Evolutionary conservation across 2,797 vertebrate species (phyloP).

Genomic region (Platalea minor): DNA sequence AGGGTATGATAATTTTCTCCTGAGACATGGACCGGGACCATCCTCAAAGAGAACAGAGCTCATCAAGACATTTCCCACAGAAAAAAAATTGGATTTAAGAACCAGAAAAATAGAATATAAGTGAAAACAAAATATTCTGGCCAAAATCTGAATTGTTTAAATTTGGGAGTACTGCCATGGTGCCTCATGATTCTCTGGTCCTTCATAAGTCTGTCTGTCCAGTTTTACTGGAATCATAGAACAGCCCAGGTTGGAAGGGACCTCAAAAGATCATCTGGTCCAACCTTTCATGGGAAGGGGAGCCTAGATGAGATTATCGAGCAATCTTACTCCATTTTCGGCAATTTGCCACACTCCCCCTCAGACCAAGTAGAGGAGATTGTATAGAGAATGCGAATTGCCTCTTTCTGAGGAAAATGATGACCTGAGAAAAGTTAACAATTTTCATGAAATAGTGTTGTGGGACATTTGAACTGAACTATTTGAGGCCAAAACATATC

Average conservation of each 20-base stretch:
- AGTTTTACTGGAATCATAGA: neutral
- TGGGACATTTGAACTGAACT: neutral
- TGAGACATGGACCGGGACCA: neutral
- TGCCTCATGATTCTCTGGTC: neutral
- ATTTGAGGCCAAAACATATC: rapidly evolving
- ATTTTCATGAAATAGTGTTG: neutral
- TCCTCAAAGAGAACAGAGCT: neutral
- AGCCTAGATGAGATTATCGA: neutral
- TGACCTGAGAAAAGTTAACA: rapidly evolving
- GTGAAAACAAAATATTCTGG: neutral
- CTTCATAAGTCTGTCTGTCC: neutral
- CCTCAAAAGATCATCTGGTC: neutral
- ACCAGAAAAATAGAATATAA: neutral
- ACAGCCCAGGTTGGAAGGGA: neutral
- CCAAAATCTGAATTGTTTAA: neutral
- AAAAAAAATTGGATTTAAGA: neutral
- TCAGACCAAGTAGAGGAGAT: neutral
- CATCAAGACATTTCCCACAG: neutral
- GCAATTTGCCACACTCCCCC: rapidly evolving
- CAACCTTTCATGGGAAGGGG: neutral
- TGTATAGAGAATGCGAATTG: rapidly evolving
- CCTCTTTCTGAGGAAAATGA: rapidly evolving
- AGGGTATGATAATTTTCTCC: neutral
- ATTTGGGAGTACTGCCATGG: neutral
- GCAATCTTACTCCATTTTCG: neutral